Base-by-base conservation (phyloP, 2,888 invertebrate genomes). In the Phaedon cochleariae region DNA sequence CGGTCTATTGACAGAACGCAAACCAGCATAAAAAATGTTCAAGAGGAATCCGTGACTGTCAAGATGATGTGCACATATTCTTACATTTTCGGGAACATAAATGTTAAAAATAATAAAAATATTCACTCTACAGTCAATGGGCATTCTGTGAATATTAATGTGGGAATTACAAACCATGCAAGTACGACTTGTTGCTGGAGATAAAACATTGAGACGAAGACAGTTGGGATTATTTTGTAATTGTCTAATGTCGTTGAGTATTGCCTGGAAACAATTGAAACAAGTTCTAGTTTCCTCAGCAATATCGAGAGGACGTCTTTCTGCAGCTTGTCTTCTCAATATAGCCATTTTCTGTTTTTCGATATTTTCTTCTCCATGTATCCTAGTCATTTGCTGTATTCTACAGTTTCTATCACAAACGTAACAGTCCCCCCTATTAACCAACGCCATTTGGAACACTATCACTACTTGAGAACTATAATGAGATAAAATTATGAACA, bases 341-440 rank as follows among this genome's bases (percentile, higher is more conserved):
- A 49, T 21, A 49, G 21, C 31, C 31, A 34, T 34, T 34, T 34
- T 10, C 9, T 34, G 31, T 49, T 49, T 20, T 20, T 49, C 49
- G 18, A 49, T 10, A 49, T 49, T 49, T 49, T 49, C 49, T 49
- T 49, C 49, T 21, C 20, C 49, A 49, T 49, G 20, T 49, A 49
- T 21, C 49, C 49, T 49, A 49, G 49, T 49, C 49, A 49, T 49
- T 49, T 20, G 49, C 49, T 49, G 49, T 20, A 49, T 49, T 49
- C 49, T 49, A 7, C 49, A 49, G 20, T 49, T 49, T 34, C 31
- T 34, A 34, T 34, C 4, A 34, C 31, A 34, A 34, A 34, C 31
- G 31, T 34, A 34, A 34, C 31, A 34, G 31, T 34, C 31, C 31
- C 6, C 31, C 7, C 49, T 20, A 49, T 49, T 49, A 20, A 20